Evolutionary conservation across 2,888 invertebrate species (phyloP), one percentile per base, ranked within the genome.

Genomic region (Proisotoma minuta): DNA sequence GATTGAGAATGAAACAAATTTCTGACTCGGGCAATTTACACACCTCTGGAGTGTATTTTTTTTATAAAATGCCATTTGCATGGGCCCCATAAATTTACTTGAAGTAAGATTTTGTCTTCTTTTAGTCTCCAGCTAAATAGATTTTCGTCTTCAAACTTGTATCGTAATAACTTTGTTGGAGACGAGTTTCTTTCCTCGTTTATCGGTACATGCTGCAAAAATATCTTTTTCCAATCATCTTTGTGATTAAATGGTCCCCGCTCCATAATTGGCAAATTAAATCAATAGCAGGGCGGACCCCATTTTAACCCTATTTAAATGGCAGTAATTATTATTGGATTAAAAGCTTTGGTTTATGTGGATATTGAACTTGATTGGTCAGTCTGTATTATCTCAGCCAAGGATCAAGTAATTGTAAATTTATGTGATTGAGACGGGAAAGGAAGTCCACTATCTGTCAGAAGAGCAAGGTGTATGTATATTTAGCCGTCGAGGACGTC

Each of bases 211-310:
- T 34, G 34, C 34, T 34, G n/a, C n/a, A n/a, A n/a, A n/a, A n/a
- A n/a, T 34, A 34, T 34, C 34, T 34, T 34, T 34, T 8, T 8
- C 34, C 8, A 10, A 34, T 34, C 18, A 5, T 18, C 20, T n/a
- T 27, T 12, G 40, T 34, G 40, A 56, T 56, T 23, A 27, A 12
- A 26, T 56, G 43, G 27, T 47, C 24, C 15, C 47, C 18, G 15
- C 10, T 56, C 56, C 43, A 40, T 29, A 56, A 40, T 40, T 56
- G 56, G 43, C 26, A 43, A 56, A 56, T 56, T 20, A 40, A 56
- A 43, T 56, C 56, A 43, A n/a, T 56, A 26, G 43, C 56, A 43
- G 43, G 56, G 56, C 56, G 40, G 54, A 39, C n/a, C 23, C 54
- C 34, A 34, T 10, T 34, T 34, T 34, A 34, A 8, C 15, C 34